Percentiles rank a stretch among this genome's conserved stretches.
These are phyloP conservation scores for Drosophila erecta DNA, from an alignment of 1,140 invertebrate species.

Conservation along the genomic window DNA sequence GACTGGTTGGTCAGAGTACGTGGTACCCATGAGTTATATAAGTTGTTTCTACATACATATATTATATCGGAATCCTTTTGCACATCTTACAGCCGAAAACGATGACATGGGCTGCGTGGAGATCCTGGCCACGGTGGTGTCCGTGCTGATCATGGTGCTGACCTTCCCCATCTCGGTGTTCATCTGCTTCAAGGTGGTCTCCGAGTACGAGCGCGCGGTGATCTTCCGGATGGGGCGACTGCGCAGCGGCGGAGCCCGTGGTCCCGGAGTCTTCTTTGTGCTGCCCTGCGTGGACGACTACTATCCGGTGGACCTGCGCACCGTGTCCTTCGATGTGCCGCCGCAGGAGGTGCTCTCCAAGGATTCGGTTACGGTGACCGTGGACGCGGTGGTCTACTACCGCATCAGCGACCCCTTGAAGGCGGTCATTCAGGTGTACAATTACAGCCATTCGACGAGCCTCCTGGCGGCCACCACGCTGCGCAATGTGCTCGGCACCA, in stretches of 20 bases:
- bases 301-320: slow-evolving; percentile 94
- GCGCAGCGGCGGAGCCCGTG: slow-evolving; percentile 86
- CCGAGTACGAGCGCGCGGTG: slow-evolving; percentile 94
- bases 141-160: slow-evolving; percentile 90
- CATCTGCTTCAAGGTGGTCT: slow-evolving; percentile 91
- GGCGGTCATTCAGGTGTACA: slow-evolving; percentile 92
- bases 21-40: no score
- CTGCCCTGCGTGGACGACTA: slow-evolving; percentile 96
- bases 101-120: slow-evolving; percentile 89
- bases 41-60: no score
- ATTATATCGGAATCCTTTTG: no score
- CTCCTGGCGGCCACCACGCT: slow-evolving; percentile 94
- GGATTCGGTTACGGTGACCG: slow-evolving; percentile 96
- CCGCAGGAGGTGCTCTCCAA: slow-evolving; percentile 92
- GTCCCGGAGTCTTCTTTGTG: slow-evolving; percentile 94
- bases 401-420: slow-evolving; percentile 91
- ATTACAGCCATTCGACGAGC: slow-evolving; percentile 92
- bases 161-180: slow-evolving; percentile 94
- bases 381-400: slow-evolving; percentile 97
- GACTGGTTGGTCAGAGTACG: no score
- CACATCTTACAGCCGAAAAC: slow-evolving; percentile 85
- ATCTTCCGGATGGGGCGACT: slow-evolving; percentile 95
- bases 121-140: slow-evolving; percentile 91
- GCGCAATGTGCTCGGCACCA: slow-evolving; percentile 95
- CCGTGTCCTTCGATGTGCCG: slow-evolving; percentile 87